phyloP scores from a whole-genome alignment of 2,888 invertebrate species.

The Campoletis raptor region DNA sequence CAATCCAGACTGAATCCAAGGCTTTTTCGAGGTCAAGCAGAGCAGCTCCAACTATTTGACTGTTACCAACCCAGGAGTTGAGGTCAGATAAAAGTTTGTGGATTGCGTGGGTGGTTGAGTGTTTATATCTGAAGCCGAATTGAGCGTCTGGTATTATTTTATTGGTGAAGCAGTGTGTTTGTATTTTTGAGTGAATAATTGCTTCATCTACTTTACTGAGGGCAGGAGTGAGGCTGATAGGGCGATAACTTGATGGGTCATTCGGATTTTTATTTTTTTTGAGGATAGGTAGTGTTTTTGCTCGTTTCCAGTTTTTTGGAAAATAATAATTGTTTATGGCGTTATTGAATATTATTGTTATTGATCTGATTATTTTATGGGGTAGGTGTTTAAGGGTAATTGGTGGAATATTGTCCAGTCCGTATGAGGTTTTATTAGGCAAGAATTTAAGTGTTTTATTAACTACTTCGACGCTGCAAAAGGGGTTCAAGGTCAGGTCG shows the following conservation, averaged over 20 bases:
- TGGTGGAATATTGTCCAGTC: slow-evolving; percentile 61
- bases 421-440: slow-evolving; percentile 64
- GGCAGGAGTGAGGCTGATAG: slow-evolving; percentile 60
- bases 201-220: slow-evolving; percentile 59
- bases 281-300: slow-evolving; percentile 49
- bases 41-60: slow-evolving; percentile 35
- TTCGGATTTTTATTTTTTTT: slow-evolving; percentile 29
- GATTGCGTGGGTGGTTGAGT: slow-evolving; percentile 57
- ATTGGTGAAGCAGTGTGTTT: neutral
- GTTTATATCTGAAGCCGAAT: slow-evolving; percentile 58
- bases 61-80: neutral
- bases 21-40: slow-evolving; percentile 63
- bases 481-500: neutral
- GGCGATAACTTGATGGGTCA: slow-evolving; percentile 58
- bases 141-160: slow-evolving; percentile 53
- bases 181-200: slow-evolving; percentile 35
- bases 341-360: slow-evolving; percentile 59
- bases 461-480: neutral
- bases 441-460: slow-evolving; percentile 35
- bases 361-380: neutral
- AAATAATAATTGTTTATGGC: slow-evolving; percentile 51
- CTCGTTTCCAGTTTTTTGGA: slow-evolving; percentile 53
- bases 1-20: slow-evolving; percentile 59
- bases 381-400: slow-evolving; percentile 61
- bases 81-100: slow-evolving; percentile 53